phyloP scores from a whole-genome alignment of 2,888 invertebrate genomes.

The Amphimallon solstitiale region DNA sequence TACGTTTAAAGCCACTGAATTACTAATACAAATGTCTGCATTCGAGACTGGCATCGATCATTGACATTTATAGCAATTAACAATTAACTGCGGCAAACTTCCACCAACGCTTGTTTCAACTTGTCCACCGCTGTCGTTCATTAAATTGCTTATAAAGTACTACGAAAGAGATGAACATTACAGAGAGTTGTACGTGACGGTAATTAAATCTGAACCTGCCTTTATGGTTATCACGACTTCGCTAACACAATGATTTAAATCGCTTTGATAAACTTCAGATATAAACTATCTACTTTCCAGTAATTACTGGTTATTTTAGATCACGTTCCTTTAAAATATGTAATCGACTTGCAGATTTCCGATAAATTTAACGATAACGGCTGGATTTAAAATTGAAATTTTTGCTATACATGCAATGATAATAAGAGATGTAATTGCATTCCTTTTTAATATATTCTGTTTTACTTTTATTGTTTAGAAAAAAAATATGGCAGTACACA shows the following conservation, averaged over 20 bases:
- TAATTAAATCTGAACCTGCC: conserved; percentile 61
- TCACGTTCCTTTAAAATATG: conserved; percentile 39
- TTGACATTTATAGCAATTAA: conserved; percentile 6
- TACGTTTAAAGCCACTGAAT: too few relatives aligned
- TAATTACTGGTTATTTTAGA: conserved; percentile 41
- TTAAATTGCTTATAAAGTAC: background rate
- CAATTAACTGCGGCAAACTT: conserved; percentile 1
- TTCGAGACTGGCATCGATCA: background rate
- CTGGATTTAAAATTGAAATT: too few relatives aligned
- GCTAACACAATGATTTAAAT: conserved; percentile 60
- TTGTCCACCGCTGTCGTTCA: background rate
- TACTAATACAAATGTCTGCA: too few relatives aligned
- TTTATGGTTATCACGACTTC: conserved; percentile 61
- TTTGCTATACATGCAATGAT: too few relatives aligned
- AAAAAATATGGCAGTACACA: too few relatives aligned
- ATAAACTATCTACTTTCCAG: conserved; percentile 56
- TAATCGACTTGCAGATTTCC: conserved; percentile 23
- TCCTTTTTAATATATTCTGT: too few relatives aligned
- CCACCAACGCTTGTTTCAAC: background rate
- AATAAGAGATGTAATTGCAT: too few relatives aligned
- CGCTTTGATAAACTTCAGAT: conserved; percentile 60
- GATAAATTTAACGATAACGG: conserved; percentile 14
- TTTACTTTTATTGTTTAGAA: too few relatives aligned
- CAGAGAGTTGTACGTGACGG: conserved; percentile 57
- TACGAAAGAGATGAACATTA: too few relatives aligned